Evolutionary conservation across 2,888 invertebrate genomes (phyloP), one percentile per base, ranked within the genome.

Genomic region (Temnothorax rugatulus): DNA sequence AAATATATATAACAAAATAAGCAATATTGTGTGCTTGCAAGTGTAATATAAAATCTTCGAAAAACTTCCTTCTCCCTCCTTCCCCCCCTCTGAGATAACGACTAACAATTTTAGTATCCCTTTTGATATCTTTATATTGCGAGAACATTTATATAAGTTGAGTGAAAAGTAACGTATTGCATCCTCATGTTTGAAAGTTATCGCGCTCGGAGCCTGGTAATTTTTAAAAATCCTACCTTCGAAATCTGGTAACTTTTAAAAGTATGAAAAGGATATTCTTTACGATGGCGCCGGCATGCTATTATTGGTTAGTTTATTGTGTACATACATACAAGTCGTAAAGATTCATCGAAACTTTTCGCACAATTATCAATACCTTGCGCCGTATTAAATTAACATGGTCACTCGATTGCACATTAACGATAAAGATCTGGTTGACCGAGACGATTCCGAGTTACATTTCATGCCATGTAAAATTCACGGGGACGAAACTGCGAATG

Each of bases 401-500:
- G 95, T 95, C 84, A 95, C 96, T n/a, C 96, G 96, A 95, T 96
- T 97, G 86, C 96, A 96, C 90, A 93, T 96, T 61, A 96, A 96
- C 91, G 93, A 95, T 11, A 50, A 79, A 21, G 94, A 95, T 64
- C 94, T 95, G 76, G 83, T 91, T 13, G 90, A 93, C 47, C 88
- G 92, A 64, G 88, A 92, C 75, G 92, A 94, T 18, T 91, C 95
- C 18, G 94, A 95, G 21, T 92, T 97, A 0, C 97, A 98, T 94
- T 97, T 96, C 85, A 95, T 98, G 85, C 98, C 98, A 0, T 97
- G 97, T 86, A 96, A 96, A 95, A 96, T 98, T 38, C 95, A 97
- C 83, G 96, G 96, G 0, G 96, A 98, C 89, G 97, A 97, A 7
- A 95, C 96, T 18, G 97, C 97, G 0, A 96, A 97, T 85, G 97